Evolutionary conservation across 1,140 invertebrate species (phyloP).

Genomic region (Drosophila neocordata): DNA sequence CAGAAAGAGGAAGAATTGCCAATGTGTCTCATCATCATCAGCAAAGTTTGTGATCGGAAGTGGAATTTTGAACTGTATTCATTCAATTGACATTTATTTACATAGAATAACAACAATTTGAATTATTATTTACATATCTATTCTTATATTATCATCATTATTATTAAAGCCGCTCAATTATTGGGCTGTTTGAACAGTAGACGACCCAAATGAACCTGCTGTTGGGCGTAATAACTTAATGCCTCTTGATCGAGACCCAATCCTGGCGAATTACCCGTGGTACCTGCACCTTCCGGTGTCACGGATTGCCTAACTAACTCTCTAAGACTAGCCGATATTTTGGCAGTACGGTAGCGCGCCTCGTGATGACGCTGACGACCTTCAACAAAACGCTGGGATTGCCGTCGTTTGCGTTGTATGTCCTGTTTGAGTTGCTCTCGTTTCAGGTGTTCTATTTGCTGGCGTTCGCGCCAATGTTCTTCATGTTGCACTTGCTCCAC

Average conservation of each 20-base stretch:
- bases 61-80: slow-evolving; percentile 11
- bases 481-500: slow-evolving; percentile 77
- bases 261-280: not conserved
- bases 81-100: slow-evolving; percentile 55
- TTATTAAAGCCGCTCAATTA: not conserved
- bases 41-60: not conserved
- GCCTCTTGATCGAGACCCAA: slow-evolving; percentile 32
- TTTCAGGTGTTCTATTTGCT: slow-evolving; percentile 59
- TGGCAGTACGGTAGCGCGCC: slow-evolving; percentile 67
- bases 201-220: slow-evolving; percentile 55
- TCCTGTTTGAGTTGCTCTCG: slow-evolving; percentile 64
- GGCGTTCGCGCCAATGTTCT: slow-evolving; percentile 75
- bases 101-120: slow-evolving; percentile 54
- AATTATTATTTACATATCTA: slow-evolving; percentile 19
- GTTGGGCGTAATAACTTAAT: slow-evolving; percentile 49
- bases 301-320: slow-evolving; percentile 77
- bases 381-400: slow-evolving; percentile 72
- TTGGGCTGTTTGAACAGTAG: slow-evolving; percentile 47
- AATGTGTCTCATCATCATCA: not conserved
- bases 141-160: too few relatives aligned
- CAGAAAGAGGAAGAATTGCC: not conserved
- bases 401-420: slow-evolving; percentile 61
- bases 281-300: slow-evolving; percentile 54
- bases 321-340: slow-evolving; percentile 77
- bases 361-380: slow-evolving; percentile 60